Evolutionary conservation across 2,113 vertebrate genomes (phyloP), one percentile per base, ranked within the genome.

Genomic region (Heterotilapia buettikoferi): DNA sequence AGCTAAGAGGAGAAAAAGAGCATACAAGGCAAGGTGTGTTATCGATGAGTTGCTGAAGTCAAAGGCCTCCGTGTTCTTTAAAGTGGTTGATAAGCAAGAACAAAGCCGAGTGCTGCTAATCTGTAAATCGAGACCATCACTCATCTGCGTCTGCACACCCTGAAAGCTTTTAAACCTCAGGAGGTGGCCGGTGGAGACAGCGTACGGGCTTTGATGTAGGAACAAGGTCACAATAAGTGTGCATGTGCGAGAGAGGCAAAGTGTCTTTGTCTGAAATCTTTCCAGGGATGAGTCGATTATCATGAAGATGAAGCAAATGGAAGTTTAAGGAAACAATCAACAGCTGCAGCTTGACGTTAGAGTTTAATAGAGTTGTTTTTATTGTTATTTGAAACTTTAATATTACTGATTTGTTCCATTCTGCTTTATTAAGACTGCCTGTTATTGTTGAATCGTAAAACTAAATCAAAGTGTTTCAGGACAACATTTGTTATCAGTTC

Each of bases 1-100:
- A 99, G 98, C 99, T 99, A 96, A 89, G 96, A 96, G 91, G 96
- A 63, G 82, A 97, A 97, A 92, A 90, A 94, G 84, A 94, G 92
- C 89, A 95, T 56, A 95, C n/a, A 85, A 90, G 90, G 91, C 86
- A 91, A 90, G 93, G 88, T 86, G 88, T 50, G 93, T 95, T 96
- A 96, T 95, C 92, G 94, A 95, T 71, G 91, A 92, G 93, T 80
- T 87, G 83, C 87, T 85, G 63, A 84, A 92, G 91, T 93, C 94
- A 91, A 93, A 96, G 86, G 89, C 90, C 90, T 91, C 89, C 50
- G 59, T 87, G 84, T 90, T 94, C 92, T 94, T 92, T 93, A 92
- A 54, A 86, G 91, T 90, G 83, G 59, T 87, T 83, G 90, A 95
- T 90, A 90, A 93, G 88, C 91, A 91, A 92, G 89, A 95, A 93